These are phyloP conservation scores for Epizoanthus rinbou DNA, from an alignment of 92 coral and sea anemone species.

Conservation along the genomic window DNA sequence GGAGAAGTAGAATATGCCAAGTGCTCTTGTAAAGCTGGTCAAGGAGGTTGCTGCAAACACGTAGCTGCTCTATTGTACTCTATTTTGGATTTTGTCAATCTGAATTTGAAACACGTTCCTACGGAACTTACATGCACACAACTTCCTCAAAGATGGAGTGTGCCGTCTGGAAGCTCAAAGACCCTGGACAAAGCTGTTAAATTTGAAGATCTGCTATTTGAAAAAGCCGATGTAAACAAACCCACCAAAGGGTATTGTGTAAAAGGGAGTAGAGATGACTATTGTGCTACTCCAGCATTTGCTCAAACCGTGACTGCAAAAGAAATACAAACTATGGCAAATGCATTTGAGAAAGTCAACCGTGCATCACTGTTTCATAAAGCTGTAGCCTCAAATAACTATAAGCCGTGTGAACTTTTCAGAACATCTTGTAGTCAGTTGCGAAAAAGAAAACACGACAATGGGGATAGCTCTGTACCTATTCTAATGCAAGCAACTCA, in stretches of 20 bases:
- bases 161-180: slow-evolving; percentile 50
- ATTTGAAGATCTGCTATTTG: slow-evolving; percentile 29
- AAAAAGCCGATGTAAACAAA: slow-evolving; percentile 24
- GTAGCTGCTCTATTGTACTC: slow-evolving; percentile 60
- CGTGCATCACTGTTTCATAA: slow-evolving; percentile 54
- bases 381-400: slow-evolving; percentile 50
- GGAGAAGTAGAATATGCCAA: slow-evolving; percentile 54
- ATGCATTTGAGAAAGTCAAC: slow-evolving; percentile 47
- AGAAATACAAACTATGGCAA: slow-evolving; percentile 52
- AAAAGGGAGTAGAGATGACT: slow-evolving; percentile 44
- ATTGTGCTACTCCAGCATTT: slow-evolving; percentile 70
- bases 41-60: slow-evolving; percentile 72
- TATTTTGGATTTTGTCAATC: slow-evolving; percentile 58
- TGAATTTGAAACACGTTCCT: slow-evolving; percentile 51
- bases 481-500: too few relatives aligned
- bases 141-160: slow-evolving; percentile 59
- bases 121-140: slow-evolving; percentile 62
- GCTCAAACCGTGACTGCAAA: slow-evolving; percentile 54
- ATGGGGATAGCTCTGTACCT: too few relatives aligned
- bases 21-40: slow-evolving; percentile 66
- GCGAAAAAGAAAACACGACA: slow-evolving; percentile 18
- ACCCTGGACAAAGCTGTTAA: slow-evolving; percentile 48
- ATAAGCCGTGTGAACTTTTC: slow-evolving; percentile 41
- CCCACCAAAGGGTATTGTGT: slow-evolving; percentile 44
- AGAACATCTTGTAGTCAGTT: slow-evolving; percentile 47